Conservation (phyloP, 2,888 invertebrate species). For the Tetranychus truncatus region DNA sequence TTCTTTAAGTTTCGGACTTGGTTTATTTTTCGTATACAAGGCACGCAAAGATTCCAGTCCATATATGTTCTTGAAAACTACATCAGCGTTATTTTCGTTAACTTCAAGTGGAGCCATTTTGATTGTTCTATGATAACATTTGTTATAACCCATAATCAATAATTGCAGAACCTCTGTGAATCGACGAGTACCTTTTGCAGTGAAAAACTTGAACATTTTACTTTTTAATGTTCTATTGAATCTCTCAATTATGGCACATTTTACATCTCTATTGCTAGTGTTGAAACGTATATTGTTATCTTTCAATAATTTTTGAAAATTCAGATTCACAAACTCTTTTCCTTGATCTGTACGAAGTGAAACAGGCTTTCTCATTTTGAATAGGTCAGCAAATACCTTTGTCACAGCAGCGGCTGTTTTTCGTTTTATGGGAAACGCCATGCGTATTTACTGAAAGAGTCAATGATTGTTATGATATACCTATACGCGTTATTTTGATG, state of each 20-base stretch:
- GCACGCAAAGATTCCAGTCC: background rate
- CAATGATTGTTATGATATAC: constrained; percentile 28
- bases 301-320: constrained; percentile 22
- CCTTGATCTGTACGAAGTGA: constrained; percentile 26
- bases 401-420: constrained; percentile 25
- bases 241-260: constrained; percentile 30
- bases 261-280: constrained; percentile 28
- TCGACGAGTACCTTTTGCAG: background rate
- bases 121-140: background rate
- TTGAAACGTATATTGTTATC: constrained; percentile 26
- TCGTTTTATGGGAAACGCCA: constrained; percentile 26
- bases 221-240: constrained; percentile 30
- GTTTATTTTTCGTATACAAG: background rate
- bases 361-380: constrained; percentile 20
- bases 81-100: background rate
- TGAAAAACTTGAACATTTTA: constrained; percentile 25
- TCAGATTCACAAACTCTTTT: constrained; percentile 26
- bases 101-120: background rate
- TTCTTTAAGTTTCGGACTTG: no score
- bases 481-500: constrained; percentile 25
- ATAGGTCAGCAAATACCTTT: constrained; percentile 22
- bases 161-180: background rate
- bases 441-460: constrained; percentile 28
- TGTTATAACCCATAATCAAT: background rate
- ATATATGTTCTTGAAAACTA: background rate